Evolutionary conservation across 2,113 vertebrate species (phyloP).

Genomic region (Eclectus roratus): DNA sequence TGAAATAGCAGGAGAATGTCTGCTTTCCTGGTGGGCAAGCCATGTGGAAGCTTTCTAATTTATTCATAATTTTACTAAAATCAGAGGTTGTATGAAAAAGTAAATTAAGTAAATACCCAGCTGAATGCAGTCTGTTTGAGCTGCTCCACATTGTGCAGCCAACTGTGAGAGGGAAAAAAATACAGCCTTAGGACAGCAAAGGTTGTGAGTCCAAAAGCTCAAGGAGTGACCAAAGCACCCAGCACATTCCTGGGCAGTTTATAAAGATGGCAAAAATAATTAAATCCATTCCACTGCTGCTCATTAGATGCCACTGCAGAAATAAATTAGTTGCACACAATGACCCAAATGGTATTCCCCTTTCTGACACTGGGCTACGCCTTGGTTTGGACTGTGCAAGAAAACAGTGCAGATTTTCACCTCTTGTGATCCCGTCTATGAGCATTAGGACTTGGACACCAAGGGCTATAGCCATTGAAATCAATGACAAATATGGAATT

Average conservation of each 20-base stretch:
- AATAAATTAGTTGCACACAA: background rate
- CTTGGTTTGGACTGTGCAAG: background rate
- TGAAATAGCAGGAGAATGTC: background rate
- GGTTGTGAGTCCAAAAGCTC: background rate
- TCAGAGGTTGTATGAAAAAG: slow-evolving; percentile 1
- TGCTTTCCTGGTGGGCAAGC: background rate
- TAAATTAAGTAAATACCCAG: slow-evolving; percentile 34
- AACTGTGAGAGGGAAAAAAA: background rate
- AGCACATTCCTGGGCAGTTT: background rate
- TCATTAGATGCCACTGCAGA: background rate
- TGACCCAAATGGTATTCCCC: background rate
- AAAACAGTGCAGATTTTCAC: background rate
- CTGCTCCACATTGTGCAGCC: background rate
- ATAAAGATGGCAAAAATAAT: slow-evolving; percentile 18
- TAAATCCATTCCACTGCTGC: background rate
- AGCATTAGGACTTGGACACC: background rate
- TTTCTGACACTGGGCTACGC: background rate
- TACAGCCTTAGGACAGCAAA: background rate
- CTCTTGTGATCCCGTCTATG: background rate
- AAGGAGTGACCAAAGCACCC: background rate
- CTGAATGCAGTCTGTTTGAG: slow-evolving; percentile 15
- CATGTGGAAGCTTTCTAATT: slow-evolving; percentile 1
- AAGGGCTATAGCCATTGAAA: background rate
- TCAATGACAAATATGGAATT: background rate
- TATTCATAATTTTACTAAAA: slow-evolving; percentile 30